These are phyloP conservation scores for Oconnorella tubifera DNA, from an alignment of 2,888 invertebrate genomes.

Conservation along the genomic window DNA sequence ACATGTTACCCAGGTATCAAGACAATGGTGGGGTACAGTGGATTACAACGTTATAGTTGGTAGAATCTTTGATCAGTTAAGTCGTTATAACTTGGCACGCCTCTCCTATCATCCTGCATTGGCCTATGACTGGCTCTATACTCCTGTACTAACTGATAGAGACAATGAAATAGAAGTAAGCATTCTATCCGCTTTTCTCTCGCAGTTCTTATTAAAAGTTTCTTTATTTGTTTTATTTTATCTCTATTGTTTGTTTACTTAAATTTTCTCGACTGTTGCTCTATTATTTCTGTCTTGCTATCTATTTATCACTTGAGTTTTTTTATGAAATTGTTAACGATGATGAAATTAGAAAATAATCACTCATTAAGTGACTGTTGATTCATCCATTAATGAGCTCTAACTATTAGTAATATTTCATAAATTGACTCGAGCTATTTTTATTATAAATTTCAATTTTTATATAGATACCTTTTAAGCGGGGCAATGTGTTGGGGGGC, in stretches of 20 bases:
- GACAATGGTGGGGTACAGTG: constrained; percentile 79
- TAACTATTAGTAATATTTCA: not conserved
- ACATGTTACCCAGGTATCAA: constrained; percentile 73
- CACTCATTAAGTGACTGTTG: not conserved
- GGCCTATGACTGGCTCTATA: constrained; percentile 67
- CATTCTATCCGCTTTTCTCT: too few species aligned
- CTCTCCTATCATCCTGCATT: constrained; percentile 87
- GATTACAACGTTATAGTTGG: constrained; percentile 37
- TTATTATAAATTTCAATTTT: too few species aligned
- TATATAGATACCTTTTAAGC: constrained; percentile 18
- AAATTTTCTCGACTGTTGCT: too few species aligned
- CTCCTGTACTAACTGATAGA: constrained; percentile 22
- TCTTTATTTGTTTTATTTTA: too few species aligned
- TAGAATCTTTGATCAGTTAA: constrained; percentile 50
- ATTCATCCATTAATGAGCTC: not conserved
- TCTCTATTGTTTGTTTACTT: too few species aligned
- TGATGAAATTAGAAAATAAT: too few species aligned
- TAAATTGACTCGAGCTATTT: not conserved
- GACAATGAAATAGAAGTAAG: constrained; percentile 14
- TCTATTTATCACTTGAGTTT: too few species aligned
- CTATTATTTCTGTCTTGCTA: too few species aligned
- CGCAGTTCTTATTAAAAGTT: too few species aligned
- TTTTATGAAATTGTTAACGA: too few species aligned
- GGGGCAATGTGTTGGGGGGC: constrained; percentile 19
- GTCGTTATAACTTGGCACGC: constrained; percentile 81